Base-by-base conservation (phyloP, 2,797 vertebrate species). In the Tenualosa thibaudeaui region DNA sequence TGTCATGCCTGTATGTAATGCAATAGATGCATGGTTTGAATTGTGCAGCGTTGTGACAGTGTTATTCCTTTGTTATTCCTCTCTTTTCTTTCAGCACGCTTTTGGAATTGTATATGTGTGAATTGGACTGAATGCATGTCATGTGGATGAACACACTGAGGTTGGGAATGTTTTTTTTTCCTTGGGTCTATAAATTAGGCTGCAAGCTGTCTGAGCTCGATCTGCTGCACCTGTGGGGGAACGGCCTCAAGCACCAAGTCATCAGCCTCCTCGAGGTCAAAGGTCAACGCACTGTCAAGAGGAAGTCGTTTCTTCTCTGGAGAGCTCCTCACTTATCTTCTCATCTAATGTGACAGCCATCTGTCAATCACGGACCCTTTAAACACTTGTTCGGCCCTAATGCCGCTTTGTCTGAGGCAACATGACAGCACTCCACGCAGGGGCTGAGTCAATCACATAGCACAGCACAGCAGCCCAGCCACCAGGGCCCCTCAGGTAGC, bases 321-420 rank as follows among this genome's bases (percentile, higher is more conserved):
- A 94, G 91, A 90, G 93, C 96, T 95, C 97, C 95, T 96, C 95
- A 96, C 96, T 97, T 97, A 97, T 97, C 96, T 96, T 96, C 96
- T 96, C 95, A 95, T 97, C 96, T 97, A 96, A 97, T 96, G 96
- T 96, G 96, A 96, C 94, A 92, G 94, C 96, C 96, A 97, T 97
- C 96, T 97, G 96, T 97, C 97, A 97, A 95, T 97, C 96, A 97
- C 92, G 91, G 93, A 53, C 51, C 82, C 84, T 88, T 87, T 82
- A 87, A 54, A 88, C 75, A 83, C 81, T 89, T 87, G 86, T 84
- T 89, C 84, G 78, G 82, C 87, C 54, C 31, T 40, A 85, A 86
- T 51, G 81, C 50, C 62, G 26, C 62, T 81, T 86, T 87, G 86
- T 85, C 53, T 0, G 82, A 86, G 49, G 62, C 19, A 84, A 83